phyloP scores from a whole-genome alignment of 2,113 vertebrate genomes.

The Ceuthmochares aereus region DNA sequence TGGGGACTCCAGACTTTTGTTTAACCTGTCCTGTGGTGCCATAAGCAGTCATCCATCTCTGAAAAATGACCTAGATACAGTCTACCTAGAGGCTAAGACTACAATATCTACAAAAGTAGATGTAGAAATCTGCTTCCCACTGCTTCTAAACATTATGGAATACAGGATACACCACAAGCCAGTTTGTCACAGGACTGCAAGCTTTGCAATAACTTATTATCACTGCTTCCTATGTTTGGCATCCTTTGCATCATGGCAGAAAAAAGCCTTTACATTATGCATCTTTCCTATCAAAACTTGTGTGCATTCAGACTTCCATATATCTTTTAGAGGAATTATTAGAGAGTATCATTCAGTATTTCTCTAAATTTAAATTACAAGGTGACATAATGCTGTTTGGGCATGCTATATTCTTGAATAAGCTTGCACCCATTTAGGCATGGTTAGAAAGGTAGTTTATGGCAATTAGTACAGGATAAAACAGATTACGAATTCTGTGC shows the following conservation, averaged over 20 bases:
- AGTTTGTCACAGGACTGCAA: not conserved
- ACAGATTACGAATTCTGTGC: conserved; percentile 20
- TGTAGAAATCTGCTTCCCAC: not conserved
- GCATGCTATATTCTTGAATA: not conserved
- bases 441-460: not conserved
- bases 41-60: not conserved
- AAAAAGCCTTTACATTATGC: not conserved
- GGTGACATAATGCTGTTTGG: not conserved
- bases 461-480: not conserved
- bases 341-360: not conserved
- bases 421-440: not conserved
- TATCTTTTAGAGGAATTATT: not conserved
- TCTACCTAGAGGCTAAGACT: not conserved
- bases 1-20: not conserved
- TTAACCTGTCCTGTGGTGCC: not conserved
- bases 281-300: not conserved
- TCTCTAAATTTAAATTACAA: not conserved
- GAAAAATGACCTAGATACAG: not conserved
- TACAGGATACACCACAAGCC: not conserved
- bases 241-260: not conserved
- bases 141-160: not conserved
- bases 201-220: not conserved
- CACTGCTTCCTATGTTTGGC: not conserved
- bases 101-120: not conserved
- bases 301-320: not conserved